phyloP scores from a whole-genome alignment of 2,797 vertebrate species.

The Pipistrellus pygmaeus region DNA sequence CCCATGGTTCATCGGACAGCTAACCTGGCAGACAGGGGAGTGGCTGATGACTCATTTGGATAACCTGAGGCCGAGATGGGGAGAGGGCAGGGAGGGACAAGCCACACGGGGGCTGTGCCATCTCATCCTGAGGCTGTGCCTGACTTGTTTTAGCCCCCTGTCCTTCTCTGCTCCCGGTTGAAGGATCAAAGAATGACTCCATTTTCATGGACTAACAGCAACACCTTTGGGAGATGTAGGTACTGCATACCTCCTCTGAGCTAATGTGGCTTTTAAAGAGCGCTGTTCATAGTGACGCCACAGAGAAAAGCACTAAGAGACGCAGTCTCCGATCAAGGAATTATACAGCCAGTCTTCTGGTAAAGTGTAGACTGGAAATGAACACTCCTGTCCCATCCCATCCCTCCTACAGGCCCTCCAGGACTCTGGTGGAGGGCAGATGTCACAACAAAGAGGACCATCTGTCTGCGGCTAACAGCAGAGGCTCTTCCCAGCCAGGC shows the following conservation, averaged over 20 bases:
- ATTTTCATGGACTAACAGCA: not conserved
- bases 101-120: too few relatives aligned
- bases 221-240: not conserved
- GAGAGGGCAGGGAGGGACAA: not conserved
- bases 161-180: not conserved
- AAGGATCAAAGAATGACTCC: not conserved
- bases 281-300: not conserved
- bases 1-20: not conserved
- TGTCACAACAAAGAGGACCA: not conserved
- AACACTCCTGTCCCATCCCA: too few relatives aligned
- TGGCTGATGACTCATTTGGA: not conserved
- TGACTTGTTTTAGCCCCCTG: not conserved
- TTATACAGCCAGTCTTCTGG: not conserved
- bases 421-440: not conserved
- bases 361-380: not conserved
- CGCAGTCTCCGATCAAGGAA: not conserved
- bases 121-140: rapidly evolving
- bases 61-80: not conserved
- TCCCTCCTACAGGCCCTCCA: not conserved
- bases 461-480: not conserved
- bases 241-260: not conserved
- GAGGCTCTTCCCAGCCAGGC: too few relatives aligned
- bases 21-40: not conserved
- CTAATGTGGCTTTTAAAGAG: not conserved
- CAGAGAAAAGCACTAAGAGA: not conserved